Percentiles rank a stretch among this genome's conserved stretches.
Evolutionary conservation across 2,113 vertebrate species (phyloP).

Genomic region (Monarcha castaneiventris): DNA sequence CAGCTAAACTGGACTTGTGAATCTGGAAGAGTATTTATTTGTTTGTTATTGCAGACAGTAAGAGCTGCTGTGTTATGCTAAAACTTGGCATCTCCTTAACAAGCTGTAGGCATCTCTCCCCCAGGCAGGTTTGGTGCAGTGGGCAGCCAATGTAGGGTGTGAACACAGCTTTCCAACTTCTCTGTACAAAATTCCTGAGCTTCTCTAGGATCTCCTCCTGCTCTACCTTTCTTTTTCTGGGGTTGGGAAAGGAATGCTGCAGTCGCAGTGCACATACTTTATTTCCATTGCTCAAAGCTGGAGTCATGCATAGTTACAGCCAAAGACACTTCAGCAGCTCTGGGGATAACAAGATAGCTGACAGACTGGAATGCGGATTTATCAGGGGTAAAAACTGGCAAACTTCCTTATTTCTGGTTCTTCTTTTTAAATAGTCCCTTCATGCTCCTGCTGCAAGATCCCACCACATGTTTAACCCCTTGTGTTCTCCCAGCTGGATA

Average conservation of each 20-base stretch:
- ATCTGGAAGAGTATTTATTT: constrained; percentile 27
- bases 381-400: constrained; percentile 69
- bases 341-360: constrained; percentile 74
- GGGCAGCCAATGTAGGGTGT: not conserved
- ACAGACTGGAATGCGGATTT: constrained; percentile 71
- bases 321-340: constrained; percentile 73
- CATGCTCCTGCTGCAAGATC: constrained; percentile 8
- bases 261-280: constrained; percentile 27
- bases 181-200: not conserved
- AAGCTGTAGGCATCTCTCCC: not conserved
- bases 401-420: constrained; percentile 57
- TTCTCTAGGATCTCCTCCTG: not conserved
- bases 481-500: not conserved
- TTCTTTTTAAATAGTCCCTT: constrained; percentile 50
- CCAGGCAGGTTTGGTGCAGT: not conserved
- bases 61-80: not conserved
- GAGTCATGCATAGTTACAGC: constrained; percentile 62
- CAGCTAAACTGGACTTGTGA: constrained; percentile 7
- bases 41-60: constrained; percentile 1
- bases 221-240: not conserved
- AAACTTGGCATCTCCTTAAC: not conserved
- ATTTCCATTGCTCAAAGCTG: constrained; percentile 69
- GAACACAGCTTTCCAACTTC: not conserved
- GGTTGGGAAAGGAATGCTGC: constrained; percentile 1
- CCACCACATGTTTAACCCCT: not conserved